These are phyloP conservation scores for Entomobrya proxima DNA, from an alignment of 2,888 invertebrate genomes.

Conservation along the genomic window DNA sequence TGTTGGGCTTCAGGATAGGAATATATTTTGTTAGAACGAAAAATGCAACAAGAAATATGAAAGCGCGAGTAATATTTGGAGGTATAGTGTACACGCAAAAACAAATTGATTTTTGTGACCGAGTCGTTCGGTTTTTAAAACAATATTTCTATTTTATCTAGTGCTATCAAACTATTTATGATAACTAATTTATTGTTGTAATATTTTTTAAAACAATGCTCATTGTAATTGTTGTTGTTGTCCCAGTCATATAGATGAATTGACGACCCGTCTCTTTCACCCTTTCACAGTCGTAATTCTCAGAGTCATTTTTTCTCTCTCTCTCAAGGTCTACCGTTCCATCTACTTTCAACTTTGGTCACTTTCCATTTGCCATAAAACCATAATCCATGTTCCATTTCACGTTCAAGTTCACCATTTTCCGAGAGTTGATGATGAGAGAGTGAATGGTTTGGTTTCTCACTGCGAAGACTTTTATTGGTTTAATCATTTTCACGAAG, in stretches of 20 bases:
- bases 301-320: slow-evolving; percentile 45
- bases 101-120: slow-evolving; percentile 9
- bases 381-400: slow-evolving; percentile 63
- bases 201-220: slow-evolving; percentile 44
- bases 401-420: slow-evolving; percentile 58
- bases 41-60: neutral
- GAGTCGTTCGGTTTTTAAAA: slow-evolving; percentile 4
- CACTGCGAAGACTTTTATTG: slow-evolving; percentile 50
- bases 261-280: slow-evolving; percentile 56
- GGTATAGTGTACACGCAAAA: neutral
- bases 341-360: slow-evolving; percentile 47
- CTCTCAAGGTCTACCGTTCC: slow-evolving; percentile 49
- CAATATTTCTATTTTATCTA: slow-evolving; percentile 7
- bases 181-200: slow-evolving; percentile 36
- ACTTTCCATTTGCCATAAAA: slow-evolving; percentile 60
- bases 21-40: neutral
- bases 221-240: slow-evolving; percentile 52
- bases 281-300: slow-evolving; percentile 38
- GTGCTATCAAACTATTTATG: slow-evolving; percentile 4
- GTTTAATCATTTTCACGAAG: slow-evolving; percentile 32
- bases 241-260: slow-evolving; percentile 62
- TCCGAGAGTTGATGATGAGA: slow-evolving; percentile 52
- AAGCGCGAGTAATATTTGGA: slow-evolving; percentile 25
- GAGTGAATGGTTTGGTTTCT: slow-evolving; percentile 64
- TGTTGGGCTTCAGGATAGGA: slow-evolving; percentile 47